These are phyloP conservation scores for Diceros bicornis DNA, from an alignment of 2,797 vertebrate genomes.

Conservation along the genomic window DNA sequence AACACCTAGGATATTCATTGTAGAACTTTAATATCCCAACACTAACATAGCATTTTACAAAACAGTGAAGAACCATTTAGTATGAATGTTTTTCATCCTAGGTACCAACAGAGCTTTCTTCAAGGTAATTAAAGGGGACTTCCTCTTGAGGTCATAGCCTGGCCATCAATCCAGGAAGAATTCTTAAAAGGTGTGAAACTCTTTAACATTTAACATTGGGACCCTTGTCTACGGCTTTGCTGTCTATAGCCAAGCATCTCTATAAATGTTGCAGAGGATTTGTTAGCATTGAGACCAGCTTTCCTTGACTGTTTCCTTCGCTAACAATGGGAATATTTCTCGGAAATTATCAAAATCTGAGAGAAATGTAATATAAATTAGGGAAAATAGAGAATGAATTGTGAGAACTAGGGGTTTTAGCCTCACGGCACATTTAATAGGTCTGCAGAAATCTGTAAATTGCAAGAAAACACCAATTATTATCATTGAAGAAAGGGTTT, in stretches of 20 bases:
- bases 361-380: slow-evolving; percentile 52
- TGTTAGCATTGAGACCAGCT: background rate
- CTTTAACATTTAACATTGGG: slow-evolving; percentile 5
- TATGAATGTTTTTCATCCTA: background rate
- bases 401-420: slow-evolving; percentile 31
- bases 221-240: background rate
- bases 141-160: slow-evolving; percentile 56
- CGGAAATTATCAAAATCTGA: slow-evolving; percentile 31
- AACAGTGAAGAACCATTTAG: background rate
- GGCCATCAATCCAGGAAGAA: slow-evolving; percentile 20
- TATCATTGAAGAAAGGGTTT: background rate
- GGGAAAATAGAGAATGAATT: background rate
- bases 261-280: background rate
- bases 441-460: background rate
- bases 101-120: slow-evolving; percentile 46
- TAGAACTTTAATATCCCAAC: slow-evolving; percentile 50
- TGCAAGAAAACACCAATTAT: slow-evolving; percentile 27
- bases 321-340: background rate
- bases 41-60: slow-evolving; percentile 2
- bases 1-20: background rate
- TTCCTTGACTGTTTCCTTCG: slow-evolving; percentile 5
- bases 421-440: background rate
- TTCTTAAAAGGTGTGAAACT: slow-evolving; percentile 59
- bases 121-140: slow-evolving; percentile 65
- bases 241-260: background rate